These are phyloP conservation scores for Mola mola DNA, from an alignment of 2,113 vertebrate species.

Conservation along the genomic window DNA sequence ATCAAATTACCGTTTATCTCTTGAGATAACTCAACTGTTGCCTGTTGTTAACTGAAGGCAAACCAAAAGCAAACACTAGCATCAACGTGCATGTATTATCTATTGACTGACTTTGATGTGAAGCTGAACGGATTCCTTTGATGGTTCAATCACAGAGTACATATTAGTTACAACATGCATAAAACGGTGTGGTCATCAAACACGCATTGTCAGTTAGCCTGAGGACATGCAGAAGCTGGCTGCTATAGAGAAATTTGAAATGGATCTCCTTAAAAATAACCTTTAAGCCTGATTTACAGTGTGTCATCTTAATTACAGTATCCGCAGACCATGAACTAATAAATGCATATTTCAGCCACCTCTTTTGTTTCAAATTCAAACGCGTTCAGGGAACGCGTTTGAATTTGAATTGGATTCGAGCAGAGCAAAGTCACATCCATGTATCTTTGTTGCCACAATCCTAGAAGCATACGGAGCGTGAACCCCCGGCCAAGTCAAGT, in stretches of 20 bases:
- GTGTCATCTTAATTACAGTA: conserved; percentile 38
- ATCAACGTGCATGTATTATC: neutral
- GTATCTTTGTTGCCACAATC: neutral
- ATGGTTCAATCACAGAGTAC: conserved; percentile 3
- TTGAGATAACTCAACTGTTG: neutral
- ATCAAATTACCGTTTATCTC: conserved; percentile 29
- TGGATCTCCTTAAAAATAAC: conserved; percentile 28
- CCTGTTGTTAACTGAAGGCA: conserved; percentile 25
- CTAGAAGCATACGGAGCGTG: too few relatives aligned
- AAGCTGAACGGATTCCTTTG: neutral
- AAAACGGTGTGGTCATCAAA: too few relatives aligned
- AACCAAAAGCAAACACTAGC: neutral
- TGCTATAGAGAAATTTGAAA: conserved; percentile 14
- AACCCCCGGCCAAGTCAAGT: too few relatives aligned
- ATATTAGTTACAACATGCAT: too few relatives aligned
- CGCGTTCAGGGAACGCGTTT: too few relatives aligned
- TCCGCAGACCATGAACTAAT: conserved; percentile 31
- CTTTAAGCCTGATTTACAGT: conserved; percentile 35
- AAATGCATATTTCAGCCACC: conserved; percentile 28
- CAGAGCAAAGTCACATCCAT: neutral
- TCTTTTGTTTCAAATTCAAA: conserved; percentile 6
- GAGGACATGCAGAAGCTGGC: neutral
- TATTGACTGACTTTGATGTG: neutral
- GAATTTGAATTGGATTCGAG: too few relatives aligned
- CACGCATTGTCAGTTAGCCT: too few relatives aligned